Evolutionary conservation across 2,888 invertebrate species (phyloP), one percentile per base, ranked within the genome.

Genomic region (Lampropteryx suffumata): DNA sequence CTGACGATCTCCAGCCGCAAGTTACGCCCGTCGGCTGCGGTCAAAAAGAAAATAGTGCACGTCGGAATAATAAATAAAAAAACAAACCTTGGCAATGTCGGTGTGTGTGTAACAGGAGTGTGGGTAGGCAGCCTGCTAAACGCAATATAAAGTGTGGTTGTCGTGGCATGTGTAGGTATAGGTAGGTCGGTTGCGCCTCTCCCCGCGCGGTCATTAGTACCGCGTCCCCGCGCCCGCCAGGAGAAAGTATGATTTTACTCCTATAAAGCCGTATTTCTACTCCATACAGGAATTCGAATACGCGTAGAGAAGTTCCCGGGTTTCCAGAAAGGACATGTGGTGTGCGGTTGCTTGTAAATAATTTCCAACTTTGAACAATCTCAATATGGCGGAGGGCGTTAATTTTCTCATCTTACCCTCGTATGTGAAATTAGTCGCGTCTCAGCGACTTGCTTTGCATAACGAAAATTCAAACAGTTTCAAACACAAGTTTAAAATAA

Each of bases 241-340:
- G 89, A 88, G 89, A 90, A 90, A 90, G 89, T 90, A 89, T 88
- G 90, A 90, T 89, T 90, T 89, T 89, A 86, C 88, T 89, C 89
- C 87, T 84, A 89, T 89, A 90, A 90, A 89, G 88, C 88, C 85
- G 89, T 88, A 90, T 89, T 90, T 88, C 90, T 88, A 89, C 89
- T 89, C 82, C 88, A 89, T 88, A 89, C 86, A 87, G 89, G 87
- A 88, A 90, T 90, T 87, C 85, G 84, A 89, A 84, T 85, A 82
- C 82, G 85, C 82, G 79, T 65, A 67, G 73, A 74, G 78, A 85
- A 87, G 82, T 84, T 85, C 80, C 77, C 82, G 80, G 80, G 79
- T 77, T 79, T 79, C 75, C 76, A 76, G 80, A 82, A 79, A 84
- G 86, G 88, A 88, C 86, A 86, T 84, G 86, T 83, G 85, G 76